Percentiles rank a stretch among this genome's conserved stretches.
These are phyloP conservation scores for Marasmarcha lunaedactyla DNA, from an alignment of 2,888 invertebrate genomes.

Conservation along the genomic window DNA sequence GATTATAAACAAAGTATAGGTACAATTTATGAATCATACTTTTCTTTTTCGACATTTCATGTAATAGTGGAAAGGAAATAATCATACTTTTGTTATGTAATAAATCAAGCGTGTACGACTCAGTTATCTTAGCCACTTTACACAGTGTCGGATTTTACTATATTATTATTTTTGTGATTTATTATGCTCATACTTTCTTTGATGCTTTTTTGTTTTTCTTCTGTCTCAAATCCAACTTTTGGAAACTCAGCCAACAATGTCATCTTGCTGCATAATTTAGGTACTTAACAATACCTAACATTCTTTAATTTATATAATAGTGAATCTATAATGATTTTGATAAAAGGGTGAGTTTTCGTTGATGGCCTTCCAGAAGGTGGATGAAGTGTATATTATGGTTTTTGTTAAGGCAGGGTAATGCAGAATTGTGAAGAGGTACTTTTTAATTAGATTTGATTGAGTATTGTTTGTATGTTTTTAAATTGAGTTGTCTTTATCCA, in stretches of 20 bases:
- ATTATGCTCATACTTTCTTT: conserved; percentile 64
- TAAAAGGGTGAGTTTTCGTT: too few species aligned
- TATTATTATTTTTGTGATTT: conserved; percentile 57
- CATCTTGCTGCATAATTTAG: too few species aligned
- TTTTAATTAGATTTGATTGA: conserved; percentile 56
- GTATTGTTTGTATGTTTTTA: conserved; percentile 65
- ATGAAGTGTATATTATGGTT: conserved; percentile 62
- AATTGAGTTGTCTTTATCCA: conserved; percentile 66
- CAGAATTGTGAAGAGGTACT: conserved; percentile 67
- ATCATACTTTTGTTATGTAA: conserved; percentile 40
- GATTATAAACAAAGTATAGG: conserved; percentile 69
- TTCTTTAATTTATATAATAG: too few species aligned
- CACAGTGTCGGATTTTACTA: conserved; percentile 35
- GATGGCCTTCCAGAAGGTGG: neutral
- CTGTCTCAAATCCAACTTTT: conserved; percentile 29
- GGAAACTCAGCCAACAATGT: neutral
- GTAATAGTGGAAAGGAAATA: conserved; percentile 52
- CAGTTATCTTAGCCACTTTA: conserved; percentile 25
- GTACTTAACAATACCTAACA: too few species aligned
- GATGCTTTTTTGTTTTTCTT: conserved; percentile 63
- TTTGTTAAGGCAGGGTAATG: conserved; percentile 67
- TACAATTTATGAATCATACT: conserved; percentile 70
- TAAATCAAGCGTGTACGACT: conserved; percentile 29
- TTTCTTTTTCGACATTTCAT: conserved; percentile 66
- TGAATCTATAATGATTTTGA: too few species aligned